Conservation (phyloP, 2,113 vertebrate species). For the Motacilla tschutschensis region DNA sequence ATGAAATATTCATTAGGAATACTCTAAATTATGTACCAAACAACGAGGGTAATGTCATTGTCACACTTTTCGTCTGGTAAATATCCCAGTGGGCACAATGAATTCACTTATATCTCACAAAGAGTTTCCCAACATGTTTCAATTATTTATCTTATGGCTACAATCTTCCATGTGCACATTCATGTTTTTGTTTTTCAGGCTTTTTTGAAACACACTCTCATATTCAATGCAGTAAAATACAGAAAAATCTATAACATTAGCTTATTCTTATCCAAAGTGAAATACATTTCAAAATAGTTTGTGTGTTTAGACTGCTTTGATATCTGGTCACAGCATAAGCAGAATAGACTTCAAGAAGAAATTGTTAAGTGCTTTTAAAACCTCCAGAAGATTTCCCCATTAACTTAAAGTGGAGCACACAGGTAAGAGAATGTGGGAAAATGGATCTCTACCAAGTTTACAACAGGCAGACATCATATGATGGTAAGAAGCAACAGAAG, state of each 20-base stretch:
- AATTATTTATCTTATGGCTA: conserved; percentile 61
- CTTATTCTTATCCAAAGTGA: neutral
- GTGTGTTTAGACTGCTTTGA: conserved; percentile 29
- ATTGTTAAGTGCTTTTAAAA: conserved; percentile 8
- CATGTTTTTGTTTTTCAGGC: conserved; percentile 22
- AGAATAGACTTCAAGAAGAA: conserved; percentile 20
- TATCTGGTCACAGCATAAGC: conserved; percentile 30
- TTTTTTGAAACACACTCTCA: neutral
- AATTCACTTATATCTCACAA: conserved; percentile 50
- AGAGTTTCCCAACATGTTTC: conserved; percentile 61
- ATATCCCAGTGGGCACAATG: conserved; percentile 57
- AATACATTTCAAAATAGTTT: conserved; percentile 9
- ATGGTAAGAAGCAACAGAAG: conserved; percentile 37
- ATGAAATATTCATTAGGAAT: conserved; percentile 71
- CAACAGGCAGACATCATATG: neutral
- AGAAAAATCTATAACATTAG: neutral
- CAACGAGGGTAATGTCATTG: conserved; percentile 50
- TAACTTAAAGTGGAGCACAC: neutral
- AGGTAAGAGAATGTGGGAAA: neutral
- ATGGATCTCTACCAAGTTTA: neutral
- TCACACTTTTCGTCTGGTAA: conserved; percentile 60
- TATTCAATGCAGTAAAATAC: neutral
- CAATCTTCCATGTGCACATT: neutral
- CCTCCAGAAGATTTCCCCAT: neutral
- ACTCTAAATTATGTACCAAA: conserved; percentile 68